Base-by-base conservation (phyloP, 1,140 invertebrate genomes). In the Sesamia nonagrioides region DNA sequence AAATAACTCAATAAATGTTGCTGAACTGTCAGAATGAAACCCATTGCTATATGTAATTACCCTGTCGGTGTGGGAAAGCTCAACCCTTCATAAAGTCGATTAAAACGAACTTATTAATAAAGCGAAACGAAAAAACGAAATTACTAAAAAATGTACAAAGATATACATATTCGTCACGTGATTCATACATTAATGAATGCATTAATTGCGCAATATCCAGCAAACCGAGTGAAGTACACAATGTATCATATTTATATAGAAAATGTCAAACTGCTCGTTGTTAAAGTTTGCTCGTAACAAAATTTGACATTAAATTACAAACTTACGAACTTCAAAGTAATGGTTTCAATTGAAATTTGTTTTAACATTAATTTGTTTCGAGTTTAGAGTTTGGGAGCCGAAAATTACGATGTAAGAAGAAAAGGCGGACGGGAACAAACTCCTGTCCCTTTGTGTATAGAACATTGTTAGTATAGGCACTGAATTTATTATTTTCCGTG, bases 301-400 rank as follows among this genome's bases (percentile, higher is more conserved):
- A 85, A 69, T 82, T 84, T 79, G 58, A 81, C 79, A 81, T 82
- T 79, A 85, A 82, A 83, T 82, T 82, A 83, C 80, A 79, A 83
- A 77, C 60, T 77, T 66, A 54, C 60, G 4, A 63, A 80, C 78
- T 82, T 77, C 50, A 68, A 75, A 79, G 72, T 82, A 85, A 83
- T 82, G 82, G 76, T 18, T 85, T 78, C 42, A 81, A 80, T 82
- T 80, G 80, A 81, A 82, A 80, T 84, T 82, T 82, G 79, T 82
- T 84, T 63, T 50, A 81, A 82, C 75, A 82, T 82, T 79, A 84
- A 84, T 79, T 86, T 80, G 45, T 75, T 80, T 15, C 60, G 45
- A 76, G 60, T 76, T 76, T 66, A 42, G 42, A 60, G 15, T 78
- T 77, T 18, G 52, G 76, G 63, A 78, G 78, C 52, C 73, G 68